Base-by-base conservation (phyloP, 1,140 invertebrate species). In the Tetraneura akinire region DNA sequence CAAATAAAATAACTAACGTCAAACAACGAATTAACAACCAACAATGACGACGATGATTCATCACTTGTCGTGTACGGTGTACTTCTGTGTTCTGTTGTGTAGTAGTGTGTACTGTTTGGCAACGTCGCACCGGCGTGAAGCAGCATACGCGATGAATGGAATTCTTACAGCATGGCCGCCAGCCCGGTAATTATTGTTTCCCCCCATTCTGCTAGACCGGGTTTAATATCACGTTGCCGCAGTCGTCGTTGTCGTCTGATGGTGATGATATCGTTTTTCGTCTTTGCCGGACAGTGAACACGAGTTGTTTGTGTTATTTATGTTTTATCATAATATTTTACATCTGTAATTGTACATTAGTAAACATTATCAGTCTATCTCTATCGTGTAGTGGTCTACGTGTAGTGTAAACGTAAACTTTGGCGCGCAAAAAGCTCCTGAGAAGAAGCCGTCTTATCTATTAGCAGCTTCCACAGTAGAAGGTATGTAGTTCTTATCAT, bases 141-240 rank as follows among this genome's bases (percentile, higher is more conserved):
- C 37, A 1, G 68, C 45, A 13, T 42, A 60, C 8, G 74, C 74
- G 37, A 29, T 45, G 37, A 45, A 78, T 45, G 74, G 74, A 78
- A 78, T 78, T 78, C 74, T 78, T 55, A n/a, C 74, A 78, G 74
- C 74, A 62, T 78, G 74, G 74, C 74, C 74, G 74, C 3, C 55
- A 14, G 53, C 74, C 74, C 74, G 74, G 53, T 78, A 78, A 78
- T 78, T 78, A 78, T 78, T n/a, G 53, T 23, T 73, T 37, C 23
- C 37, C 74, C n/a, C 23, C 74, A 45, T 21, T n/a, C 21, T 18
- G 37, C 9, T 53, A 55, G 74, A 23, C 21, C 74, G 10, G 55
- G 37, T 21, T 71, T 51, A 49, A 49, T 51, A 51, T 62, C 37
- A 26, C 55, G 1, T 6, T 8, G 32, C 13, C 6, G 73, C 53